Percentiles rank a stretch among this genome's conserved stretches.
Conservation (phyloP, 2,888 invertebrate genomes). For the Patella depressa region DNA sequence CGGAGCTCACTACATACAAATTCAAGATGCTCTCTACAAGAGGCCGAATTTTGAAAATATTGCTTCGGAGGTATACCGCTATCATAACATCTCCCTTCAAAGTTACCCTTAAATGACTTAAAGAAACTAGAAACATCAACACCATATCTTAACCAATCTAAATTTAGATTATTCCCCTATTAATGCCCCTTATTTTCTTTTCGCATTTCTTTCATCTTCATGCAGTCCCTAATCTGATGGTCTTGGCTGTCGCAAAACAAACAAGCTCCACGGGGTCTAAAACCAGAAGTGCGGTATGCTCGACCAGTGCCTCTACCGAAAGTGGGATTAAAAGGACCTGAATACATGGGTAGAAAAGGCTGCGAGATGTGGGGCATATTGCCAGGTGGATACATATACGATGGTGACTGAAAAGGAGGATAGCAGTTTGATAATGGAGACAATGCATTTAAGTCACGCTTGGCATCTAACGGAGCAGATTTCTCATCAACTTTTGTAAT, state of each 20-base stretch:
- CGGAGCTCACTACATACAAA: conserved; percentile 17
- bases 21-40: conserved; percentile 12
- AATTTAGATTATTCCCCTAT: conserved; percentile 8
- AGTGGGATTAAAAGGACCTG: not conserved
- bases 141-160: conserved; percentile 20
- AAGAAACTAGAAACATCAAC: conserved; percentile 20
- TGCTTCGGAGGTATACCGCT: conserved; percentile 24
- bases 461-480: not conserved
- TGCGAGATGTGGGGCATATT: not conserved
- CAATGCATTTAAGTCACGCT: not conserved
- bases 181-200: no score
- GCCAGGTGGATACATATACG: not conserved
- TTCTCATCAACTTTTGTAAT: not conserved
- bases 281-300: not conserved
- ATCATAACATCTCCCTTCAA: conserved; percentile 24
- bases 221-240: not conserved
- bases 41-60: conserved; percentile 20
- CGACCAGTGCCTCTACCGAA: not conserved
- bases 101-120: conserved; percentile 25
- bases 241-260: not conserved
- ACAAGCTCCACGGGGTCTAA: not conserved
- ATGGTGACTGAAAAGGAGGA: not conserved
- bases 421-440: not conserved
- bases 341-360: not conserved
- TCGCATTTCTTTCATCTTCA: not conserved